These are phyloP conservation scores for Rhea pennata DNA, from an alignment of 2,113 vertebrate species.

Conservation along the genomic window DNA sequence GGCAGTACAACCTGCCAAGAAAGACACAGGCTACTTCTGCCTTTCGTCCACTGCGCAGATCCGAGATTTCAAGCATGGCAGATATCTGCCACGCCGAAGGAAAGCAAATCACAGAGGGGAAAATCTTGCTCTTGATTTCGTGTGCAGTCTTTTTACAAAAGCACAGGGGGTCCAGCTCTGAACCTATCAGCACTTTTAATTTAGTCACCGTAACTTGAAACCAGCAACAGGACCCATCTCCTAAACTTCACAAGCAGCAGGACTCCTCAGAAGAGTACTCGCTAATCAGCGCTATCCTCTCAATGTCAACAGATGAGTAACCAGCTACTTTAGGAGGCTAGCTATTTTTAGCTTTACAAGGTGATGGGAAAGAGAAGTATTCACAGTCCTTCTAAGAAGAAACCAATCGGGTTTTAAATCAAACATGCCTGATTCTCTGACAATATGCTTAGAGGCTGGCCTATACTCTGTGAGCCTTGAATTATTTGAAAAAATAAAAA, in stretches of 20 bases:
- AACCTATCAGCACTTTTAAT: not conserved
- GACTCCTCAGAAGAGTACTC: not conserved
- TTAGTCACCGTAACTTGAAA: not conserved
- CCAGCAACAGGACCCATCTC: not conserved
- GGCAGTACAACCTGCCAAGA: not conserved
- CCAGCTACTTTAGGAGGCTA: conserved; percentile 27
- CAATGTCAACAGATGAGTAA: conserved; percentile 53
- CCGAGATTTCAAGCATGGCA: not conserved
- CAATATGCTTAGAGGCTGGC: not conserved
- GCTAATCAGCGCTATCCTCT: conserved; percentile 18
- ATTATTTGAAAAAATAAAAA: not conserved
- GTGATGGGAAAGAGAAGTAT: not conserved
- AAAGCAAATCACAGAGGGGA: not conserved
- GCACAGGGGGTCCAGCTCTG: not conserved
- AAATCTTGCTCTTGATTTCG: not conserved
- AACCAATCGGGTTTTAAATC: not conserved
- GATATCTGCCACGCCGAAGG: not conserved
- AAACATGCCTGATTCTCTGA: not conserved
- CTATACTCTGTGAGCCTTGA: not conserved
- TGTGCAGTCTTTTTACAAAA: not conserved
- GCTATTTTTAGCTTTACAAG: conserved; percentile 52
- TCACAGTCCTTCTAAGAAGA: not conserved
- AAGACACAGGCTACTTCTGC: not conserved
- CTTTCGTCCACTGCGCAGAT: not conserved
- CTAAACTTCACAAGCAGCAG: not conserved